Evolutionary conservation across 2,888 invertebrate genomes (phyloP).

Genomic region (Philereme transversata): DNA sequence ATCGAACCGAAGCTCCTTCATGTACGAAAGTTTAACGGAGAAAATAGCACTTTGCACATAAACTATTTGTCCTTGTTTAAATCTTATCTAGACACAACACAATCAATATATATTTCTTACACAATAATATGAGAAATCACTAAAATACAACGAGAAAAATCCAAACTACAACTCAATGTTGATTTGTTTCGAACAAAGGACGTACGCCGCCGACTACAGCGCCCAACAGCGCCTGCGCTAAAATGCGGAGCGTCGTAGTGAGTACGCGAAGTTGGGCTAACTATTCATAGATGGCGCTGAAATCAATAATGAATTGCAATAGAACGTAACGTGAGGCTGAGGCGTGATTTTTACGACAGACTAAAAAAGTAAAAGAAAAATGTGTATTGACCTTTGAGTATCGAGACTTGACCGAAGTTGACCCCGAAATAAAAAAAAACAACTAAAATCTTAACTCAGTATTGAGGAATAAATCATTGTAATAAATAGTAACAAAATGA

Average conservation of each 20-base stretch:
- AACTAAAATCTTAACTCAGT: no score
- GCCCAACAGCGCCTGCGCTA: slow-evolving; percentile 82
- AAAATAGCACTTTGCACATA: slow-evolving; percentile 58
- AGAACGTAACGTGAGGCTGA: slow-evolving; percentile 40
- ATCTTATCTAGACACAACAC: slow-evolving; percentile 37
- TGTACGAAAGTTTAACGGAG: slow-evolving; percentile 66
- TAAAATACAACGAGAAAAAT: slow-evolving; percentile 66
- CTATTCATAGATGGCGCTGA: slow-evolving; percentile 71
- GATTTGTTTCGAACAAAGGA: slow-evolving; percentile 84
- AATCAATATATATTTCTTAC: slow-evolving; percentile 63
- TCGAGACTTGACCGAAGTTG: no score
- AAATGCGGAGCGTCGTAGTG: slow-evolving; percentile 69
- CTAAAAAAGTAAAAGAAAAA: background rate
- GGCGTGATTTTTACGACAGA: slow-evolving; percentile 14
- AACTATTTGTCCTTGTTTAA: slow-evolving; percentile 43
- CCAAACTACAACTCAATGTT: slow-evolving; percentile 76
- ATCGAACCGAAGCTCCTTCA: slow-evolving; percentile 75
- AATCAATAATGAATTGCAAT: slow-evolving; percentile 37
- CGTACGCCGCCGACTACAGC: slow-evolving; percentile 80
- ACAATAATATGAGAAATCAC: slow-evolving; percentile 52
- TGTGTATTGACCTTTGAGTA: no score
- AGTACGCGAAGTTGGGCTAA: slow-evolving; percentile 46
- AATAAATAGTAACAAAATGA: no score
- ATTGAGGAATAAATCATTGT: no score
- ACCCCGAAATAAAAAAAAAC: no score